Evolutionary conservation across 2,888 invertebrate genomes (phyloP), one percentile per base, ranked within the genome.

Genomic region (Bursaphelenchus okinawaensis): DNA sequence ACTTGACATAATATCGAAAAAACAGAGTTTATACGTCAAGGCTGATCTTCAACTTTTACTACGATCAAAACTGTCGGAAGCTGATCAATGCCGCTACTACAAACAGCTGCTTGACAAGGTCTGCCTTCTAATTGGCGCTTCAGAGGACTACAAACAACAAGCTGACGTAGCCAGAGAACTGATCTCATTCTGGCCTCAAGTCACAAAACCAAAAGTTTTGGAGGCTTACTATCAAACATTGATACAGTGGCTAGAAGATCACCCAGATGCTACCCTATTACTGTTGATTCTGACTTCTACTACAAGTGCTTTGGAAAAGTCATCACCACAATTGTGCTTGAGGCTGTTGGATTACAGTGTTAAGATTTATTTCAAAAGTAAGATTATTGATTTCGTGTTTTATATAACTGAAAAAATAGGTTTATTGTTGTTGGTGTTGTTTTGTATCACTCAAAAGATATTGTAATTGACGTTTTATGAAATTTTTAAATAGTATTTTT

Each of bases 321-420:
- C 66, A 9, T 20, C 63, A 20, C 40, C 55, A 7, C 66, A 71
- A 31, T 69, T 72, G 27, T 76, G 72, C 0, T 60, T 77, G 51
- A 73, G 69, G 56, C 73, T 78, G 7, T 61, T 80, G 51, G 79
- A 80, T 50, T 71, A 68, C 40, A 68, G 73, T 7, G 67, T 80
- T 12, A 54, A 55, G 4, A 66, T 72, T 0, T 80, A 79, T 56
- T 80, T 80, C 61, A 68, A 71, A 31, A 65, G 79, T 78, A 22
- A 67, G 74, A 62, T 52, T 26, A n/a, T 28, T 60, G 55, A 19
- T 62, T n/a, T 60, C 31, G 55, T 8, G 19, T 57, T 24, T 58
- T 27, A 19, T 12, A 59, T 20, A 40, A 16, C 12, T 40, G 3
- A n/a, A 40, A 40, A 40, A 40, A 16, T 16, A 4, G 6, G 40